Conservation (phyloP, 2,797 vertebrate genomes). For the Halcyon smyrnensis region DNA sequence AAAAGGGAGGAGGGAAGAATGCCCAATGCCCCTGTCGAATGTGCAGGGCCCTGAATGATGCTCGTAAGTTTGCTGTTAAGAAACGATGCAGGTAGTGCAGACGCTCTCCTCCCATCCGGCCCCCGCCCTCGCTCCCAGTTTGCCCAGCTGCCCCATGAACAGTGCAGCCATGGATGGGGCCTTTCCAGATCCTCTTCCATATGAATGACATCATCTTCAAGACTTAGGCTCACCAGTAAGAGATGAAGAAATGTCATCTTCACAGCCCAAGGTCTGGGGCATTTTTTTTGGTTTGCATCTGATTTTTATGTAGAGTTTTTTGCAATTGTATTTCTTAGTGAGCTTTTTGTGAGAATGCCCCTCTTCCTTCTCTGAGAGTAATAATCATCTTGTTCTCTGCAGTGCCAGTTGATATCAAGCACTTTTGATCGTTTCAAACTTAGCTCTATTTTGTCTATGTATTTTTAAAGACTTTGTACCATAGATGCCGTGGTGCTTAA, state of each 20-base stretch:
- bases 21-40: background rate
- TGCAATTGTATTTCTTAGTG: background rate
- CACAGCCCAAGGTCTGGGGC: background rate
- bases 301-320: background rate
- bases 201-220: conserved; percentile 49
- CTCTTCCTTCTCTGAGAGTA: background rate
- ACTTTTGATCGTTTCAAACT: conserved; percentile 7
- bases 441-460: background rate
- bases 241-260: conserved; percentile 31
- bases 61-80: background rate
- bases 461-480: background rate
- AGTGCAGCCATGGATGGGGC: fast-evolving
- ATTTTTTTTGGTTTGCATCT: background rate
- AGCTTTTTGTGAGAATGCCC: background rate
- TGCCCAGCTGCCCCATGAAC: fast-evolving
- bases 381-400: background rate
- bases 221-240: conserved; percentile 36
- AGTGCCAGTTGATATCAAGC: background rate
- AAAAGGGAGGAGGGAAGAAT: background rate
- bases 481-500: background rate
- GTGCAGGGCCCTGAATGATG: background rate
- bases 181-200: conserved; percentile 15
- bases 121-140: background rate
- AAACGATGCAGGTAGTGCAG: background rate
- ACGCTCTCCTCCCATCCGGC: background rate